Percentiles rank a stretch among this genome's conserved stretches.
Conservation (phyloP, 2,113 vertebrate species). For the Ifrita kowaldi region DNA sequence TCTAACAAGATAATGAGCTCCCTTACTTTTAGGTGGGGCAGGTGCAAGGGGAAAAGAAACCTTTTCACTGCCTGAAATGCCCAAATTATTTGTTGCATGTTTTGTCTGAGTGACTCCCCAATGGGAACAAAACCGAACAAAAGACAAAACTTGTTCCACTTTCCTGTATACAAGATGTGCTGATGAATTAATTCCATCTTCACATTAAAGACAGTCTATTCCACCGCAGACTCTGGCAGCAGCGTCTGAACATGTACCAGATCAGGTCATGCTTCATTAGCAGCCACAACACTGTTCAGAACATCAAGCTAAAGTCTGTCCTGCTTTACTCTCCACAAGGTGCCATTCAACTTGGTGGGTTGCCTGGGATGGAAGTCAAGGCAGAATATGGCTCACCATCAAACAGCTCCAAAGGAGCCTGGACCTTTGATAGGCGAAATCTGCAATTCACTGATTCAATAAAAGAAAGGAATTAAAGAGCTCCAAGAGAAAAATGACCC, state of each 20-base stretch:
- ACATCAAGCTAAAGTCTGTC: not conserved
- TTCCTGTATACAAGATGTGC: not conserved
- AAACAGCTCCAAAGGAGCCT: constrained; percentile 8
- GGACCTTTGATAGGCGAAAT: constrained; percentile 26
- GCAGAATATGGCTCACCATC: constrained; percentile 18
- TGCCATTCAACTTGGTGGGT: constrained; percentile 36
- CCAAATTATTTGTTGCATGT: not conserved
- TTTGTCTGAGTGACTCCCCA: not conserved
- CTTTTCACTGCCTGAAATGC: not conserved
- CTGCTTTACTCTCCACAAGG: not conserved
- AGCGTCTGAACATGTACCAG: not conserved
- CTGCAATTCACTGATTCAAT: not conserved
- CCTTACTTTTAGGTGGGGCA: not conserved
- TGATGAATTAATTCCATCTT: not conserved
- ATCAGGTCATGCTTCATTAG: constrained; percentile 16
- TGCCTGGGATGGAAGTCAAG: not conserved
- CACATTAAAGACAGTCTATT: not conserved
- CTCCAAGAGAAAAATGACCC: constrained; percentile 3
- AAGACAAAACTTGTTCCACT: not conserved
- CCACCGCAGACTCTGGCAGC: not conserved
- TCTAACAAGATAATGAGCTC: not conserved
- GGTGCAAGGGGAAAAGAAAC: not conserved
- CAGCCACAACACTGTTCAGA: not conserved
- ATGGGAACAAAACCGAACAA: not conserved
- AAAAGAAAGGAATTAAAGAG: constrained; percentile 11